Percentiles rank a stretch among this genome's conserved stretches.
These are phyloP conservation scores for Phymatocera aterrima DNA, from an alignment of 2,888 invertebrate species.

Conservation along the genomic window DNA sequence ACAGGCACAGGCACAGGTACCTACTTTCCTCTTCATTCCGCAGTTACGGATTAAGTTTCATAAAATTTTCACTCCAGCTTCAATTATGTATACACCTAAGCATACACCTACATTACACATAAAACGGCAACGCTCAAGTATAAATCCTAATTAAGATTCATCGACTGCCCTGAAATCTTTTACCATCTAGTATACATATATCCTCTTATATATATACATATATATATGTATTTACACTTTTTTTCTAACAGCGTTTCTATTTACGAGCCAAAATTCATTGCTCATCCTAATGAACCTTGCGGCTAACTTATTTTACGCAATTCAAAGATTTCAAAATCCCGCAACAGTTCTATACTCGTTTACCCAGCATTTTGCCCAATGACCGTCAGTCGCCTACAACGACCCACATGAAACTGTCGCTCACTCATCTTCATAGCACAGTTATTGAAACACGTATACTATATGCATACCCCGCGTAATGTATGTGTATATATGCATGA, in stretches of 20 bases:
- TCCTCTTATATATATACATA: conserved; percentile 15
- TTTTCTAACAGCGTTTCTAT: conserved; percentile 30
- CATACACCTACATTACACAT: neutral
- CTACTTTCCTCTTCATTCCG: too few species aligned
- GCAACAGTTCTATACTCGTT: neutral
- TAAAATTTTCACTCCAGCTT: neutral
- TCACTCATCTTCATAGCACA: neutral
- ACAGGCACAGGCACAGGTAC: too few species aligned
- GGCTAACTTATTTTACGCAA: conserved; percentile 39
- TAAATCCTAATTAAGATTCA: neutral
- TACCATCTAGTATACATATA: neutral
- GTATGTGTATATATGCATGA: too few species aligned
- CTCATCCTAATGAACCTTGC: neutral
- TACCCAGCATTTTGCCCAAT: neutral
- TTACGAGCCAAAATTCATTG: conserved; percentile 20
- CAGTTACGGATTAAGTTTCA: neutral
- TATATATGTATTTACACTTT: neutral
- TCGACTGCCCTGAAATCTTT: neutral
- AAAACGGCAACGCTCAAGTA: neutral
- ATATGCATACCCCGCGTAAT: too few species aligned
- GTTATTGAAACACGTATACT: neutral
- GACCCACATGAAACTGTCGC: neutral
- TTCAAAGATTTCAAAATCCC: conserved; percentile 7
- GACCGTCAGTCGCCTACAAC: neutral
- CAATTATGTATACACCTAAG: neutral